phyloP scores from a whole-genome alignment of 2,888 invertebrate genomes.

The Apodemia zela region DNA sequence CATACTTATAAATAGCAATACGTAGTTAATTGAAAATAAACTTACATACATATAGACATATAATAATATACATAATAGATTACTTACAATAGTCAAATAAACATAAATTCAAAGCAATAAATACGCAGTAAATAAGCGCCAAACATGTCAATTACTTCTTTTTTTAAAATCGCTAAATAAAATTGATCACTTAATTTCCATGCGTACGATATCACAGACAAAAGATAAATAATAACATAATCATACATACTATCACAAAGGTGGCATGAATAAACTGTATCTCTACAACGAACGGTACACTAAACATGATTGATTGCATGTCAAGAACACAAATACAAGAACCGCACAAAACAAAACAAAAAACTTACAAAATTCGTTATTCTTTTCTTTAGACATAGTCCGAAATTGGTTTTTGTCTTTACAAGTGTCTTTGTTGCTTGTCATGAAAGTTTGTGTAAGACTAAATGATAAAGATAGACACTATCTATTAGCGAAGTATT shows the following conservation, averaged over 20 bases:
- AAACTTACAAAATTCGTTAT: slow-evolving; percentile 68
- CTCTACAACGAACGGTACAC: not conserved
- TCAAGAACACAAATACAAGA: not conserved
- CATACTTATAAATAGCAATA: too few relatives aligned
- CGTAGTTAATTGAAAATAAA: too few relatives aligned
- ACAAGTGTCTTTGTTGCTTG: slow-evolving; percentile 13
- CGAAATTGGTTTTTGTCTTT: not conserved
- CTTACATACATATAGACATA: too few relatives aligned
- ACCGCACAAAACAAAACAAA: slow-evolving; percentile 1
- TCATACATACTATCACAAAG: not conserved
- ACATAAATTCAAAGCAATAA: too few relatives aligned
- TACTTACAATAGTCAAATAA: too few relatives aligned
- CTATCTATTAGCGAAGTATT: slow-evolving; percentile 40
- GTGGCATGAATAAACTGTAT: not conserved
- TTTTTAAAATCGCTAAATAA: too few relatives aligned
- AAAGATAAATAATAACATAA: not conserved
- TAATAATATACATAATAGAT: too few relatives aligned
- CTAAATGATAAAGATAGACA: slow-evolving; percentile 26
- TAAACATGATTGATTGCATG: not conserved
- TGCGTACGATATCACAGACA: too few relatives aligned
- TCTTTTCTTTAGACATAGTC: slow-evolving; percentile 44
- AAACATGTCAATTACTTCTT: too few relatives aligned
- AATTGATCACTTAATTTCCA: too few relatives aligned
- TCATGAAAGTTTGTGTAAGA: slow-evolving; percentile 10
- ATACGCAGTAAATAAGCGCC: too few relatives aligned